Percentiles rank a stretch among this genome's conserved stretches.
Evolutionary conservation across 2,797 vertebrate genomes (phyloP).

Genomic region (Micromesistius poutassou): DNA sequence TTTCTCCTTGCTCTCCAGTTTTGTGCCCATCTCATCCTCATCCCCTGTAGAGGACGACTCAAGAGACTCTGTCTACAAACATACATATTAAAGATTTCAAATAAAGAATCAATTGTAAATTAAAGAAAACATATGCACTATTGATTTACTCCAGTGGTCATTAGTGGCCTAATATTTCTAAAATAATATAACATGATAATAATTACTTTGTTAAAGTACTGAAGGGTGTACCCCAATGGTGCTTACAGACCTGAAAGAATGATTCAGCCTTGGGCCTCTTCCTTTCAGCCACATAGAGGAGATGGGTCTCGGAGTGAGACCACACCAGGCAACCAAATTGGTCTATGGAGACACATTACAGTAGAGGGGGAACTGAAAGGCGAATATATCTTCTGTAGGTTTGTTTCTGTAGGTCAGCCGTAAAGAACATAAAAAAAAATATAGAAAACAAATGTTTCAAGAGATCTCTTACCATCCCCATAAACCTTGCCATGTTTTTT

Average conservation of each 20-base stretch:
- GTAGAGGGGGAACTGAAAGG: background rate
- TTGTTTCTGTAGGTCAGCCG: background rate
- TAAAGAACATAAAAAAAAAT: background rate
- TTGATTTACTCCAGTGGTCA: background rate
- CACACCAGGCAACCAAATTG: constrained; percentile 95
- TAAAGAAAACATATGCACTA: background rate
- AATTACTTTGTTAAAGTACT: background rate
- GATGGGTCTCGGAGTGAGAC: constrained; percentile 96
- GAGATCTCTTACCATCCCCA: constrained; percentile 80
- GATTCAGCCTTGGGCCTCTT: constrained; percentile 89
- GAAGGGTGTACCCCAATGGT: background rate
- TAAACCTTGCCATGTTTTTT: constrained; percentile 92
- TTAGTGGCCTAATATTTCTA: background rate
- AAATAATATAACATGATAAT: background rate
- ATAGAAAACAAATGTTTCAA: background rate
- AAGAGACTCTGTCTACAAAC: constrained; percentile 68
- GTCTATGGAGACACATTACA: constrained; percentile 67
- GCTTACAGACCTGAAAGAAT: constrained; percentile 81
- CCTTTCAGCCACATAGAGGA: constrained; percentile 94
- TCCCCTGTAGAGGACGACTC: constrained; percentile 69
- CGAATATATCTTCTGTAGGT: background rate
- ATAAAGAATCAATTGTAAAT: constrained; percentile 11
- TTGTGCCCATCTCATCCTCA: constrained; percentile 65
- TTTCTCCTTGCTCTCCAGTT: constrained; percentile 64
- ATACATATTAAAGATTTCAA: background rate